A percentile compares a stretch with the other conserved stretches of the same genome.
These are phyloP conservation scores for Monochamus alternatus DNA, from an alignment of 2,888 invertebrate species.

Conservation along the genomic window DNA sequence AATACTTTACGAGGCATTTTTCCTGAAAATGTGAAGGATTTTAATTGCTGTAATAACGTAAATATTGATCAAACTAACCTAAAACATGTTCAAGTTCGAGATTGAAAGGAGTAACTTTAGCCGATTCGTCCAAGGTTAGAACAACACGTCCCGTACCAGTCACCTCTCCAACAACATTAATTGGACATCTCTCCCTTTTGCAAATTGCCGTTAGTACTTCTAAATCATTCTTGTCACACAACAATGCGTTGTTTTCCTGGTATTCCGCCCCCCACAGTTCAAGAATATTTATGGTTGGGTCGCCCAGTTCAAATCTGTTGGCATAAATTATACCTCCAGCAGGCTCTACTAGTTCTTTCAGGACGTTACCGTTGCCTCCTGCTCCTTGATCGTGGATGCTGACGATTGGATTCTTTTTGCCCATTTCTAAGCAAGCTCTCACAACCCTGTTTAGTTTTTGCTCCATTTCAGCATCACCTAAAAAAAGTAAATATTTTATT, in stretches of 20 bases:
- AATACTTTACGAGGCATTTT: conserved; percentile 86
- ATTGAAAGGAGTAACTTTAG: conserved; percentile 83
- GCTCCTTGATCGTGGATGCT: conserved; percentile 99
- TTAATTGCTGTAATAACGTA: background rate
- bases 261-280: conserved; percentile 99
- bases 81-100: conserved; percentile 91
- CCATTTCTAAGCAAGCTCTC: conserved; percentile 91
- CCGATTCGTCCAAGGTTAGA: conserved; percentile 79
- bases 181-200: conserved; percentile 88
- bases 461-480: conserved; percentile 97
- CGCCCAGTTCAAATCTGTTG: conserved; percentile 90
- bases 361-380: conserved; percentile 97
- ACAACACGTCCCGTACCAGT: conserved; percentile 85
- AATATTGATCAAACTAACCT: conserved; percentile 70
- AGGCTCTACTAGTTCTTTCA: conserved; percentile 97
- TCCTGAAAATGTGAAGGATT: conserved; percentile 79
- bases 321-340: conserved; percentile 93
- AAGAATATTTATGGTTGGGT: conserved; percentile 92
- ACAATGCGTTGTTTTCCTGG: conserved; percentile 94
- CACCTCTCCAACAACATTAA: conserved; percentile 94
- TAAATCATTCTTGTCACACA: conserved; percentile 82
- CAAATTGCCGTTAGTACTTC: conserved; percentile 81
- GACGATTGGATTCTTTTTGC: conserved; percentile 87
- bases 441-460: conserved; percentile 96
- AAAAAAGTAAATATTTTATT: conserved; percentile 50